Conservation (phyloP, 2,113 vertebrate species). For the Martes martes region DNA sequence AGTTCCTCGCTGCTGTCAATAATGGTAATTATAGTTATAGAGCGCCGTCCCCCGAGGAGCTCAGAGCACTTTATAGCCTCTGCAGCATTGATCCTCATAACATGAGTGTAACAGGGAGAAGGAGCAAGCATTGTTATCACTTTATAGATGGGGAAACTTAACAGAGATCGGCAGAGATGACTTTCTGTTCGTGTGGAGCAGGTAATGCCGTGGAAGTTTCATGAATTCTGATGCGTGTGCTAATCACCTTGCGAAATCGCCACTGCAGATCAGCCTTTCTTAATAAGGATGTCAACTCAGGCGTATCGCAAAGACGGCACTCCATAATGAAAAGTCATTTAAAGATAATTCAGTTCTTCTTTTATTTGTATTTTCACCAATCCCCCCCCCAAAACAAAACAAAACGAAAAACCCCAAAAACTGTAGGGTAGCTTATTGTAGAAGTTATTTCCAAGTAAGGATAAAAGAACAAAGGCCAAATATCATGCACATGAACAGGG, state of each 20-base stretch:
- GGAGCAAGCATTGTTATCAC: background rate
- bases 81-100: conserved; percentile 8
- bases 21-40: conserved; percentile 25
- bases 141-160: background rate
- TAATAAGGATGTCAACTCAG: background rate
- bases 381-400: background rate
- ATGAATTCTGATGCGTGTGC: background rate
- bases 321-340: background rate
- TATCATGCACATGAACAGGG: rapidly evolving
- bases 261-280: background rate
- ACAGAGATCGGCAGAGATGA: background rate
- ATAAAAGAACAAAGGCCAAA: background rate
- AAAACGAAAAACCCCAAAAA: background rate
- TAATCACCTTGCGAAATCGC: background rate
- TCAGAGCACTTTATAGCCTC: background rate
- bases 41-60: background rate
- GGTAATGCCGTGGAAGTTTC: background rate
- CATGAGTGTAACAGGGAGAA: background rate
- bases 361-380: background rate
- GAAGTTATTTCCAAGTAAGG: background rate
- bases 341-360: background rate
- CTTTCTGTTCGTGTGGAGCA: background rate
- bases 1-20: background rate
- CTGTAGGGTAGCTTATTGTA: background rate
- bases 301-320: background rate